Base-by-base conservation (phyloP, 2,888 invertebrate species). In the Plagodis dolabraria region DNA sequence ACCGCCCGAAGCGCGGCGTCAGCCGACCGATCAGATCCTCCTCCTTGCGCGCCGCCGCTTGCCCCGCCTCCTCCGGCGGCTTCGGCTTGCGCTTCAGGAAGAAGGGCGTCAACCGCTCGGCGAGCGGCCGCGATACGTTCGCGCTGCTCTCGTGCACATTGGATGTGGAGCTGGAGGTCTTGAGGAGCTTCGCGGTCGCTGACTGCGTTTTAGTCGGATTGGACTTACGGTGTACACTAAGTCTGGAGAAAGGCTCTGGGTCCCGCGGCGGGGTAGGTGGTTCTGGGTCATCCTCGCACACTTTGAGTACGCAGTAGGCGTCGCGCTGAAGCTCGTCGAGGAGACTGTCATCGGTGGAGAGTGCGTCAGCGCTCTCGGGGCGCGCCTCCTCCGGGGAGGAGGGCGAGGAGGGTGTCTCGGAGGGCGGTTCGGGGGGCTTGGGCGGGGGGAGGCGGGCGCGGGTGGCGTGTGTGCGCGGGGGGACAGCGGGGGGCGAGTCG, bases 101-200 rank as follows among this genome's bases (percentile, higher is more conserved):
- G 66, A 87, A 92, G n/a, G 92, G 92, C 63, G 92, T 89, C 49
- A 92, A 72, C 12, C 92, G 77, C 66, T 92, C 92, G n/a, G 89
- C 68, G 59, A 92, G 67, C 52, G 88, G 89, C 1, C 89, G 83
- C 69, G 88, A 82, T 49, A 79, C 63, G 57, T 79, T 76, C 53
- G 85, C 67, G 52, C 84, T 84, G 38, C 83, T 85, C 67, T 92
- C 92, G 74, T 86, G 87, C 36, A 92, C 91, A 76, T 91, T 91
- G 40, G 92, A 91, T 49, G 92, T 90, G 12, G 92, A 92, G 68
- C 80, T 89, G 7, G 92, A 92, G 0, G 89, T 86, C 69, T 91
- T 92, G 46, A 92, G 74, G 33, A 86, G 83, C 33, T 36, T 22
- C 57, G 82, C 82, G 53, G 79, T 75, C 33, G 85, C 70, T 58